Percentiles rank a stretch among this genome's conserved stretches.
Evolutionary conservation across 2,888 invertebrate species (phyloP).

Genomic region (Ganaspis brasiliensis): DNA sequence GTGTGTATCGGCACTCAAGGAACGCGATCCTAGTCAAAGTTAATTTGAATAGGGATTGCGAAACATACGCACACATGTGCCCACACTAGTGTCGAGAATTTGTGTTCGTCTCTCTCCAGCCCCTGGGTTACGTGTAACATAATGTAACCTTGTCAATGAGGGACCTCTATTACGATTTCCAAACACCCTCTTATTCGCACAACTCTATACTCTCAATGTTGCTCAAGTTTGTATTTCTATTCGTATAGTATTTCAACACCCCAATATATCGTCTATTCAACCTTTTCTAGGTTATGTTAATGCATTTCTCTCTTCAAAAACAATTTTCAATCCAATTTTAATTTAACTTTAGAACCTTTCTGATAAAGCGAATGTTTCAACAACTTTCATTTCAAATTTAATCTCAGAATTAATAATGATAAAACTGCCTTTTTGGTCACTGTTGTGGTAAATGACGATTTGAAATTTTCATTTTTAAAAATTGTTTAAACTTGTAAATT

Average conservation of each 20-base stretch:
- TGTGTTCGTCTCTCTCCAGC: slow-evolving; percentile 52
- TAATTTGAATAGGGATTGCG: slow-evolving; percentile 56
- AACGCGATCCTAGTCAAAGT: slow-evolving; percentile 55
- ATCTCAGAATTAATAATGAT: no score
- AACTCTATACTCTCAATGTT: background rate
- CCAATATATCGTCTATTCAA: background rate
- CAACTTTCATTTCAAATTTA: no score
- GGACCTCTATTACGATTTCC: slow-evolving; percentile 33
- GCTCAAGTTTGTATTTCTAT: background rate
- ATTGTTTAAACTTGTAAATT: no score
- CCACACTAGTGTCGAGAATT: slow-evolving; percentile 52
- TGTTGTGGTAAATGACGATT: no score
- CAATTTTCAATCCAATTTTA: no score
- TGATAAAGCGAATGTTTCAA: no score
- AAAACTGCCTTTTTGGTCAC: no score
- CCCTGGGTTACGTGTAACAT: slow-evolving; percentile 40
- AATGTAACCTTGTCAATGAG: slow-evolving; percentile 42
- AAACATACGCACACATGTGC: slow-evolving; percentile 21
- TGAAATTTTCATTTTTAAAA: no score
- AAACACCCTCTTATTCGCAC: slow-evolving; percentile 28
- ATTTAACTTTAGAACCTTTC: no score
- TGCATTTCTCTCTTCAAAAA: no score
- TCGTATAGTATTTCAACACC: slow-evolving; percentile 17
- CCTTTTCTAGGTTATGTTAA: no score
- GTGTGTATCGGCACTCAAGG: slow-evolving; percentile 49